These are phyloP conservation scores for Pavo muticus DNA, from an alignment of 2,113 vertebrate species.

Conservation along the genomic window DNA sequence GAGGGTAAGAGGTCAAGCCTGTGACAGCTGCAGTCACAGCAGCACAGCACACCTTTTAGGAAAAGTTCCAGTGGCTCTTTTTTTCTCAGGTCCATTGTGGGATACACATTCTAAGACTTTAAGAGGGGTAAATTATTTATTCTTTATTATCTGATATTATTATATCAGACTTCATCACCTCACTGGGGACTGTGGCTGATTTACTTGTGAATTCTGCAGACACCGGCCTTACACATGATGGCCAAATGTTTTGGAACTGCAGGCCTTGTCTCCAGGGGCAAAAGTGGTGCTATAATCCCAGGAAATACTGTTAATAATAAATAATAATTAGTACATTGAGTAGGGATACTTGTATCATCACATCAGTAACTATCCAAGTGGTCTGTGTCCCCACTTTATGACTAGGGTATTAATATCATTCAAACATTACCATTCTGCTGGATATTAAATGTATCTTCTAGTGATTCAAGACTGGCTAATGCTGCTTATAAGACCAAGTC, in stretches of 20 bases:
- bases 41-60: not conserved
- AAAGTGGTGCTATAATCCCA: not conserved
- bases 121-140: not conserved
- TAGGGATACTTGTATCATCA: not conserved
- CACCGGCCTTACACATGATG: not conserved
- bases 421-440: not conserved
- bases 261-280: not conserved
- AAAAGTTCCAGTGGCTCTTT: not conserved
- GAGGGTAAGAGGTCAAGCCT: no score
- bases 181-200: not conserved
- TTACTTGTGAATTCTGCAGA: not conserved
- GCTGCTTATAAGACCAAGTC: not conserved
- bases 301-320: not conserved
- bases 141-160: not conserved
- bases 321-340: not conserved
- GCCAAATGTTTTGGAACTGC: not conserved
- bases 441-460: not conserved
- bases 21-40: not conserved
- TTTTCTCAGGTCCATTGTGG: fast-evolving
- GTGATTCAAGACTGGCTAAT: not conserved
- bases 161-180: not conserved
- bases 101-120: not conserved
- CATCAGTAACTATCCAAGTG: not conserved
- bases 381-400: not conserved
- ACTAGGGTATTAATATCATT: not conserved